phyloP scores from a whole-genome alignment of 2,888 invertebrate genomes.

The Lamellibrachia satsuma region DNA sequence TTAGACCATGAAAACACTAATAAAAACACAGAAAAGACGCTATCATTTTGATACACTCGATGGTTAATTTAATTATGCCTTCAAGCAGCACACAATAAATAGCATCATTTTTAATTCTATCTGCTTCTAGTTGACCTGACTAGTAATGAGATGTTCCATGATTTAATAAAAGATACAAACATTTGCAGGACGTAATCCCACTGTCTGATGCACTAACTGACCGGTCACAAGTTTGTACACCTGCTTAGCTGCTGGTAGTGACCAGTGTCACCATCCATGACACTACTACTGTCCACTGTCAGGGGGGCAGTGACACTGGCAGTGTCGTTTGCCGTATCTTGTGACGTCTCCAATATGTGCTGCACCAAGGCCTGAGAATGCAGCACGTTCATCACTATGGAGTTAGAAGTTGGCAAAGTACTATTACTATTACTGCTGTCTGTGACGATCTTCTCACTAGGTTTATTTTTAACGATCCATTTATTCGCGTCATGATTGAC shows the following conservation, averaged over 20 bases:
- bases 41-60: neutral
- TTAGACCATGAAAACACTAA: neutral
- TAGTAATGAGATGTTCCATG: neutral
- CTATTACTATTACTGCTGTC: neutral
- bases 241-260: neutral
- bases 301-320: neutral
- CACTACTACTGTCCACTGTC: neutral
- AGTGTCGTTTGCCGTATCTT: neutral
- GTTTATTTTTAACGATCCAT: neutral
- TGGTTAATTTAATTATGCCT: neutral
- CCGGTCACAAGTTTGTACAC: constrained; percentile 1
- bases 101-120: neutral
- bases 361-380: neutral
- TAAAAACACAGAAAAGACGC: neutral
- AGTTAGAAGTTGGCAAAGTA: neutral
- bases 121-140: neutral
- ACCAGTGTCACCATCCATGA: neutral
- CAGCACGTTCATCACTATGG: neutral
- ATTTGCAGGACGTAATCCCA: neutral
- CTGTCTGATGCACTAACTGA: neutral
- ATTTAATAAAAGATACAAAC: neutral
- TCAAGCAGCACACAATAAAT: neutral
- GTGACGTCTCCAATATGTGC: neutral
- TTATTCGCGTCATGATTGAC: neutral
- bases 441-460: neutral